Evolutionary conservation across 2,888 invertebrate species (phyloP).

Genomic region (Plebejus argus): DNA sequence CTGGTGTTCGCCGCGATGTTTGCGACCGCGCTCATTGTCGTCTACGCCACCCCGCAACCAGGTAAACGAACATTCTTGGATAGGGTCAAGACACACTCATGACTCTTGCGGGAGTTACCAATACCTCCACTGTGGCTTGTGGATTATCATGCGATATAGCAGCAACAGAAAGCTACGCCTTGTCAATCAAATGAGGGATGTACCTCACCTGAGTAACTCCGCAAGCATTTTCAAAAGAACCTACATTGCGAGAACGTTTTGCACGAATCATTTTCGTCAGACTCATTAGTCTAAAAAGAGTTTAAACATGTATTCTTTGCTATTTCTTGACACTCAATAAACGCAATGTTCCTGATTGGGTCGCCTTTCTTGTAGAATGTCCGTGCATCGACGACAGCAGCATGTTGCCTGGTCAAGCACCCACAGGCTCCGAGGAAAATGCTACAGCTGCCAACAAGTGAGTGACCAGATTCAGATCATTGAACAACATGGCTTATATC

Average conservation of each 20-base stretch:
- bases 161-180: too few relatives aligned
- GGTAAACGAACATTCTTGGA: constrained; percentile 72
- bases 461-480: constrained; percentile 35
- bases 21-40: constrained; percentile 91
- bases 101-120: too few relatives aligned
- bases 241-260: too few relatives aligned
- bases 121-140: too few relatives aligned
- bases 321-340: too few relatives aligned
- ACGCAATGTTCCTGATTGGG: not conserved
- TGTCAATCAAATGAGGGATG: too few relatives aligned
- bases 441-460: constrained; percentile 67
- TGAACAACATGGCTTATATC: not conserved
- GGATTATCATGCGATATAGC: too few relatives aligned
- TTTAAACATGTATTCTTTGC: too few relatives aligned
- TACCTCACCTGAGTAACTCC: too few relatives aligned
- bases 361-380: constrained; percentile 57
- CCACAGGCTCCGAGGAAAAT: constrained; percentile 61
- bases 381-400: constrained; percentile 65
- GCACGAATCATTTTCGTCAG: too few relatives aligned
- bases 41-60: constrained; percentile 93
- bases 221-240: too few relatives aligned
- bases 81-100: not conserved
- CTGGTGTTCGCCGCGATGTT: constrained; percentile 90
- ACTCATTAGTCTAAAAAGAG: too few relatives aligned
- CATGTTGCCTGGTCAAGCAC: constrained; percentile 60